Conservation (phyloP, 2,888 invertebrate genomes). For the Xestia rhomboidea region DNA sequence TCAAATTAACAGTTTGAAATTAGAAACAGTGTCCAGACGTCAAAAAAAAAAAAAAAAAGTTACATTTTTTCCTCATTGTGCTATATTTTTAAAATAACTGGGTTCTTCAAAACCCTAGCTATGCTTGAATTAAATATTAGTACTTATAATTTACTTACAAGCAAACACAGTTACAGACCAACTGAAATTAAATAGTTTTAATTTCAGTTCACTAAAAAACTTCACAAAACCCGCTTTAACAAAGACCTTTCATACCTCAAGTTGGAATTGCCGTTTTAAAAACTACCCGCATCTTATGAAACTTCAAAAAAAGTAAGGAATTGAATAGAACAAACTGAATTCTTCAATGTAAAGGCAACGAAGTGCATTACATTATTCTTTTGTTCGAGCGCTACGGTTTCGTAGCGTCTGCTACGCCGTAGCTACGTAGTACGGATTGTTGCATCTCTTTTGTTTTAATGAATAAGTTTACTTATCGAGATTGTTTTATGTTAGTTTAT, state of each 20-base stretch:
- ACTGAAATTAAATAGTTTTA: constrained; percentile 2
- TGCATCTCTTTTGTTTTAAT: constrained; percentile 39
- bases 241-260: constrained; percentile 39
- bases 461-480: constrained; percentile 39
- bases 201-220: not conserved
- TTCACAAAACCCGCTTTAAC: not conserved
- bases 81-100: not conserved
- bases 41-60: not conserved
- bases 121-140: not conserved
- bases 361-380: constrained; percentile 65
- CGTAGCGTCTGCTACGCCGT: constrained; percentile 61
- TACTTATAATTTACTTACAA: not conserved
- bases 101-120: not conserved
- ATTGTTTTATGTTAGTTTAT: constrained; percentile 31
- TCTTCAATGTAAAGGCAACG: constrained; percentile 56
- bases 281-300: constrained; percentile 46
- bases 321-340: constrained; percentile 58
- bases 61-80: not conserved
- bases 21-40: not conserved
- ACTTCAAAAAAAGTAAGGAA: constrained; percentile 53
- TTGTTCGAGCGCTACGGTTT: constrained; percentile 60
- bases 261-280: constrained; percentile 48
- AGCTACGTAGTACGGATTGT: constrained; percentile 31
- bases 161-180: not conserved
- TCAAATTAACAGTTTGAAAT: not conserved